phyloP scores from a whole-genome alignment of 2,113 vertebrate genomes.

The Girardinichthys multiradiatus region DNA sequence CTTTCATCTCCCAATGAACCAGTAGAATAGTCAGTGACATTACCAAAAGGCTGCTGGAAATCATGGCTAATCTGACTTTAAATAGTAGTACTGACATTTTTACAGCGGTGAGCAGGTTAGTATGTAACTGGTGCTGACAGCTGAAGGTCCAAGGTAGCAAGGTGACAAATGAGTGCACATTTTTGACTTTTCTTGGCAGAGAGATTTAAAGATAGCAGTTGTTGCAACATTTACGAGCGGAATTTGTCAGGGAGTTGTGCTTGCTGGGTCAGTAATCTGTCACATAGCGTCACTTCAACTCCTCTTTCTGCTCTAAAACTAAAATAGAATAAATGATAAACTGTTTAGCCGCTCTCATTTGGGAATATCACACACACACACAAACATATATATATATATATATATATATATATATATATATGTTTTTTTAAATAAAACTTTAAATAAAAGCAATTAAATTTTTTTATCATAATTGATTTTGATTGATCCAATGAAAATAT shows the following conservation, averaged over 20 bases:
- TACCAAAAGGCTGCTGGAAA: background rate
- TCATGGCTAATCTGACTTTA: constrained; percentile 11
- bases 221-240: background rate
- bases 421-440: too few species aligned
- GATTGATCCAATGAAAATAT: too few species aligned
- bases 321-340: background rate
- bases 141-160: constrained; percentile 26
- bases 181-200: too few species aligned
- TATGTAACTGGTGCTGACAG: constrained; percentile 2
- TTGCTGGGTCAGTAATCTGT: background rate
- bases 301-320: background rate
- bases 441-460: too few species aligned
- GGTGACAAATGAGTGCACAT: background rate
- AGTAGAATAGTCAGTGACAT: background rate
- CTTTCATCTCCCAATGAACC: background rate
- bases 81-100: constrained; percentile 15
- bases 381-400: too few species aligned
- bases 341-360: too few species aligned
- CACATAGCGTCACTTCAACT: background rate
- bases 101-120: constrained; percentile 9
- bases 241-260: background rate
- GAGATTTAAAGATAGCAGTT: background rate
- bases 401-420: too few species aligned
- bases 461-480: too few species aligned
- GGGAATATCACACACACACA: too few species aligned